Base-by-base conservation (phyloP, 1,140 invertebrate genomes). In the Heliconius himera region DNA sequence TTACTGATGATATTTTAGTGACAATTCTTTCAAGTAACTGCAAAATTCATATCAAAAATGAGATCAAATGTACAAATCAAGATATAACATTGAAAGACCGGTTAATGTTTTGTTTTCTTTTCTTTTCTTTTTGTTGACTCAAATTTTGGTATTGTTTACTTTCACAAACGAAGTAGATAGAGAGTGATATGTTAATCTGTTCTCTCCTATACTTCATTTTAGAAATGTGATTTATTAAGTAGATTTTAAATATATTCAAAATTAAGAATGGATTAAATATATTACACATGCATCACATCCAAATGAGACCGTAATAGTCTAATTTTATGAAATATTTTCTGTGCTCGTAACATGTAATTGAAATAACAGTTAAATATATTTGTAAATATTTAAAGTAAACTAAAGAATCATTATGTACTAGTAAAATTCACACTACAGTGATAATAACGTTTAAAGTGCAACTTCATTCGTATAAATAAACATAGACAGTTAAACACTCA, bases 1-100 rank as follows among this genome's bases (percentile, higher is more conserved):
- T 73, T 79, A 75, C 26, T 46, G 41, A 76, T 76, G 13, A 29
- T 18, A 70, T 70, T 76, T 76, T 76, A 76, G 38, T 70, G 60
- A 29, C 60, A 66, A 29, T 29, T 66, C 60, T 66, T 66, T 29
- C 26, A 66, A 29, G 1, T 6, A 66, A 29, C 60, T 66, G 60
- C 60, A 22, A 66, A 66, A 9, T 66, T 66, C 26, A 29, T 66
- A 66, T 29, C 60, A 16, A 16, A 60, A 66, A 66, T 66, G 60
- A 29, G 60, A 66, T 66, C 60, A 29, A 66, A 13, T 29, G 22
- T 66, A 66, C 26, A 66, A 66, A 66, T 66, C 60, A 66, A 66
- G 60, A 66, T 66, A 16, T 66, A 60, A 16, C 22, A 66, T 29
- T 29, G 60, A 26, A 22, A 66, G 11, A 26, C 22, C 26, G 9